Percentiles rank a stretch among this genome's conserved stretches.
Evolutionary conservation across 2,888 invertebrate genomes (phyloP).

Genomic region (Muschampia staudingeri): DNA sequence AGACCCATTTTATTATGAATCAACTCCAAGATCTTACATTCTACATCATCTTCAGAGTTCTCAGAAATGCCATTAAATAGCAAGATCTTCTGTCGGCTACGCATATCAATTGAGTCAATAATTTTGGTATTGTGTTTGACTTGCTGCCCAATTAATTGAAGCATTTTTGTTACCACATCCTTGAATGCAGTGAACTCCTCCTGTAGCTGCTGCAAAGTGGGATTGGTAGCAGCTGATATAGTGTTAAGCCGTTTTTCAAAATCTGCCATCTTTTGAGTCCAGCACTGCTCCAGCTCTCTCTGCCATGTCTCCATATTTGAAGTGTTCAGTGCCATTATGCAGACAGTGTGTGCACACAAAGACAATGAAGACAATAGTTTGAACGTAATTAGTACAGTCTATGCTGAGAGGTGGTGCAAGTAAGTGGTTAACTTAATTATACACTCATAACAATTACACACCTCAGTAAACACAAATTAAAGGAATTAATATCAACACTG

Average conservation of each 20-base stretch:
- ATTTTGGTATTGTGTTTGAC: background rate
- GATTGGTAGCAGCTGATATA: background rate
- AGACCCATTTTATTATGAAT: constrained; percentile 3
- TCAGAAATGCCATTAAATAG: constrained; percentile 2
- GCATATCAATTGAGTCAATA: background rate
- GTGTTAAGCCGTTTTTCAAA: background rate
- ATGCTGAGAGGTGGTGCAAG: too few relatives aligned
- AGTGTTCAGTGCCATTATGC: too few relatives aligned
- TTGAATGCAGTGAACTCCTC: background rate
- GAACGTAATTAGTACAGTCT: too few relatives aligned
- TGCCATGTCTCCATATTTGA: background rate
- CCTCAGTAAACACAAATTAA: too few relatives aligned
- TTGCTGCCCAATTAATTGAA: background rate
- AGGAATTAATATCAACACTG: too few relatives aligned
- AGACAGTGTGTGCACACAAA: too few relatives aligned
- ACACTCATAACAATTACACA: too few relatives aligned
- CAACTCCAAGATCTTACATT: background rate
- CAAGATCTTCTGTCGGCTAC: background rate
- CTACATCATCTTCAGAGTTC: background rate
- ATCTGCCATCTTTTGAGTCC: background rate
- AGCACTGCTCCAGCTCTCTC: background rate
- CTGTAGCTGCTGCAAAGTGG: background rate
- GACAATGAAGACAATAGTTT: too few relatives aligned
- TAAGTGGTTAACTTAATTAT: too few relatives aligned
- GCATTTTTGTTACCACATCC: background rate